These are phyloP conservation scores for Drosophila ananassae DNA, from an alignment of 1,140 invertebrate species.

Conservation along the genomic window DNA sequence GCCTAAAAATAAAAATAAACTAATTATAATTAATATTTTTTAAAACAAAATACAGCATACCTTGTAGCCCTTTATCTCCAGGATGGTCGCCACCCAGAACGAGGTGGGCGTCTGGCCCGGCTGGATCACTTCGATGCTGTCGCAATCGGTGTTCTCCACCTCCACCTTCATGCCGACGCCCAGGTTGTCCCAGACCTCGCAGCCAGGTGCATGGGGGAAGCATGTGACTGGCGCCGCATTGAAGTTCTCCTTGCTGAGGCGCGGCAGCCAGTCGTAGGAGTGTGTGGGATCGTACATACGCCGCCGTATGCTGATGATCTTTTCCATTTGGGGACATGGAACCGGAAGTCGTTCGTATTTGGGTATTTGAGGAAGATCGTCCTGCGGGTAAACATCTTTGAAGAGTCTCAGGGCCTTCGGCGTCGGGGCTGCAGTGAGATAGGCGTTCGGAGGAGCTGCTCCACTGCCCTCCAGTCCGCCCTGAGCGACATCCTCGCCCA, in stretches of 20 bases:
- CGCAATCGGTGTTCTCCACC: slow-evolving; percentile 95
- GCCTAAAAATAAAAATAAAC: slow-evolving; percentile 84
- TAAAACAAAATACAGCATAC: not conserved
- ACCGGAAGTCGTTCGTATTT: slow-evolving; percentile 78
- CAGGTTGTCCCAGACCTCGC: slow-evolving; percentile 96
- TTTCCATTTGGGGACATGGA: slow-evolving; percentile 84
- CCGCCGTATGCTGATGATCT: slow-evolving; percentile 84
- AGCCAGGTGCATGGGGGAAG: slow-evolving; percentile 95
- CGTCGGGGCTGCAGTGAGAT: slow-evolving; percentile 52
- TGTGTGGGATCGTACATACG: slow-evolving; percentile 87
- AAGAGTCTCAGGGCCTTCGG: slow-evolving; percentile 71
- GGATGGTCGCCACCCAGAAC: slow-evolving; percentile 97
- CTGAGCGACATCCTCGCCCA: slow-evolving; percentile 58
- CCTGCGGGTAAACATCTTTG: slow-evolving; percentile 84
- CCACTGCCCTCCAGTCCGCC: slow-evolving; percentile 39
- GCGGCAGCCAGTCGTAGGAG: slow-evolving; percentile 92
- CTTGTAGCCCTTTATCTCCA: slow-evolving; percentile 95
- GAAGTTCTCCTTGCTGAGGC: slow-evolving; percentile 90
- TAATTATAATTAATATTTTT: not conserved
- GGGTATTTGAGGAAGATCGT: slow-evolving; percentile 84
- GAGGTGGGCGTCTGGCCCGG: slow-evolving; percentile 89
- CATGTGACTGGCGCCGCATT: slow-evolving; percentile 94
- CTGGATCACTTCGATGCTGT: slow-evolving; percentile 88
- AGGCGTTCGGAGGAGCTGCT: slow-evolving; percentile 26
- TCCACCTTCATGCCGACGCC: slow-evolving; percentile 98